These are phyloP conservation scores for Amblyraja radiata DNA, from an alignment of 2,797 vertebrate species.

Conservation along the genomic window DNA sequence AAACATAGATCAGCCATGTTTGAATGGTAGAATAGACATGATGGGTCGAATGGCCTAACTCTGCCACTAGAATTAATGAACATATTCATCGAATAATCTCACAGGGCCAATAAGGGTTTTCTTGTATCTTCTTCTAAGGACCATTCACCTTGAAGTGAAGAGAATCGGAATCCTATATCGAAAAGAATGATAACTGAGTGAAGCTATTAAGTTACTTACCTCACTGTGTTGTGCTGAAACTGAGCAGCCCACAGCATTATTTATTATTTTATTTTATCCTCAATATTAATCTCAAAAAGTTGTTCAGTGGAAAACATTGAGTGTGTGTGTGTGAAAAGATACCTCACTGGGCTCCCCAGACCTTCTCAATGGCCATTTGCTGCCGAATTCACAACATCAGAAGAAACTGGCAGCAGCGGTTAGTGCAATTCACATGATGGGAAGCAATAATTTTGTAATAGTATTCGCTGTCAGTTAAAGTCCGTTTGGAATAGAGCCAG, in stretches of 20 bases:
- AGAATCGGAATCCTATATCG: neutral
- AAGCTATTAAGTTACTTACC: constrained; percentile 5
- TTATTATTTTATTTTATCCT: constrained; percentile 5
- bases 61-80: no score
- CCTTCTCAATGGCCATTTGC: neutral
- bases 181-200: neutral
- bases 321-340: constrained; percentile 14
- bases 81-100: neutral
- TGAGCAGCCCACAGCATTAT: neutral
- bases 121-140: neutral
- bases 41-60: no score
- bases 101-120: neutral
- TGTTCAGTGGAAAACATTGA: neutral
- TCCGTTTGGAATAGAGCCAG: constrained; percentile 36
- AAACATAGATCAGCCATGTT: no score
- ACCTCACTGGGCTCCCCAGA: constrained; percentile 14
- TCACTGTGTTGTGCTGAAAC: neutral
- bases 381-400: constrained; percentile 24
- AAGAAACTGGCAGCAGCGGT: neutral
- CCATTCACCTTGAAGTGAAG: neutral
- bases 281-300: constrained; percentile 14
- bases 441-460: constrained; percentile 34
- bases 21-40: no score
- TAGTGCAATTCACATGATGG: constrained; percentile 32
- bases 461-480: constrained; percentile 24